Conservation (phyloP, 2,797 vertebrate genomes). For the Thunnus albacares region DNA sequence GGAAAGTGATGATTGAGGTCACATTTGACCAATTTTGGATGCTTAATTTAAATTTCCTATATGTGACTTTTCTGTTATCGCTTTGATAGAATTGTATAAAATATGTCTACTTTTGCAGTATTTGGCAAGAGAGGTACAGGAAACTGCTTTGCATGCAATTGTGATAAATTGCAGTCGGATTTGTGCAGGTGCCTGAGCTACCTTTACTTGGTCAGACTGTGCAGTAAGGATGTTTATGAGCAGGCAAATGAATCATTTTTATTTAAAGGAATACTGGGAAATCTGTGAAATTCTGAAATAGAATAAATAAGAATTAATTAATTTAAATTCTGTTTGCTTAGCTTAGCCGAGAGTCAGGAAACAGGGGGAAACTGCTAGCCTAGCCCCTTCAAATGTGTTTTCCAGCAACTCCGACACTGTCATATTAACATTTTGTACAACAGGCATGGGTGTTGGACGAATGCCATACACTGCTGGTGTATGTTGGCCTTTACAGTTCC, state of each 20-base stretch:
- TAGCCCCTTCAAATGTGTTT: background rate
- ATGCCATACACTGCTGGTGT: background rate
- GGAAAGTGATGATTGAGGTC: slow-evolving; percentile 21
- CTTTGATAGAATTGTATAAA: background rate
- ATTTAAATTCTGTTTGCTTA: too few species aligned
- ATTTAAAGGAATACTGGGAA: background rate
- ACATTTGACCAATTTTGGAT: background rate
- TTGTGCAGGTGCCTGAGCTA: background rate
- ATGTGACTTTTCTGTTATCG: background rate
- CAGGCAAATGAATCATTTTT: background rate
- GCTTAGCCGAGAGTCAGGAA: background rate
- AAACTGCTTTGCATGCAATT: background rate
- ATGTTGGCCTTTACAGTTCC: background rate
- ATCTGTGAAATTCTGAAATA: background rate
- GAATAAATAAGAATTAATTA: too few species aligned
- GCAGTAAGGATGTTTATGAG: background rate
- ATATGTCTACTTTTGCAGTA: background rate
- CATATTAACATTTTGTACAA: background rate
- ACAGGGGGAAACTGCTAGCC: too few species aligned
- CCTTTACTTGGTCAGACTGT: background rate
- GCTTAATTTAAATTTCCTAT: background rate
- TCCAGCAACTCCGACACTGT: background rate
- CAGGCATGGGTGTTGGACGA: background rate
- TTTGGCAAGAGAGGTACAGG: background rate
- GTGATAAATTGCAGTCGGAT: background rate